Percentiles rank a stretch among this genome's conserved stretches.
These are phyloP conservation scores for Sebastes taczanowskii DNA, from an alignment of 2,797 vertebrate genomes.

Conservation along the genomic window DNA sequence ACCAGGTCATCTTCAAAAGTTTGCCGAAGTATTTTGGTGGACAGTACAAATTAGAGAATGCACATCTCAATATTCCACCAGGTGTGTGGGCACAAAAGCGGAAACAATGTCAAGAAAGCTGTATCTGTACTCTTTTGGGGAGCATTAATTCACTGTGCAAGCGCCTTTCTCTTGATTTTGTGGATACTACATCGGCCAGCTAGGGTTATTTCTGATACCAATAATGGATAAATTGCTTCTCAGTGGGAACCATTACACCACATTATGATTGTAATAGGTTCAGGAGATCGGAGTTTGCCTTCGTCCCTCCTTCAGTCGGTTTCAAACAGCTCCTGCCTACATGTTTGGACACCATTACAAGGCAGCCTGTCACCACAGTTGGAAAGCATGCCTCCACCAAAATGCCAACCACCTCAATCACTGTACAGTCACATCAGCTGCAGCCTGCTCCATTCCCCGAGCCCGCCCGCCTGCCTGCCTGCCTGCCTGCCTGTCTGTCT, in stretches of 20 bases:
- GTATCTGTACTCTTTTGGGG: neutral
- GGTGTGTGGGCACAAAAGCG: neutral
- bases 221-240: neutral
- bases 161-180: no score
- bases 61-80: neutral
- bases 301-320: neutral
- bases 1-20: constrained; percentile 5
- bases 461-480: neutral
- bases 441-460: neutral
- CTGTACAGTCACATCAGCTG: constrained; percentile 6
- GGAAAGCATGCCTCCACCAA: neutral
- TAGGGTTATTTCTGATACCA: neutral
- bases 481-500: neutral
- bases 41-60: neutral
- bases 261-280: neutral
- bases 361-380: constrained; percentile 20
- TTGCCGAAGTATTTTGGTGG: neutral
- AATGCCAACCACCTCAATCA: constrained; percentile 8
- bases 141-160: neutral
- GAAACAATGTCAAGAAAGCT: neutral
- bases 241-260: neutral
- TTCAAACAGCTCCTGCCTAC: neutral
- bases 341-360: constrained; percentile 44
- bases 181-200: neutral
- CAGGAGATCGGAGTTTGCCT: neutral